These are phyloP conservation scores for Sebastes jordani DNA, from an alignment of 2,797 vertebrate species.

Conservation along the genomic window DNA sequence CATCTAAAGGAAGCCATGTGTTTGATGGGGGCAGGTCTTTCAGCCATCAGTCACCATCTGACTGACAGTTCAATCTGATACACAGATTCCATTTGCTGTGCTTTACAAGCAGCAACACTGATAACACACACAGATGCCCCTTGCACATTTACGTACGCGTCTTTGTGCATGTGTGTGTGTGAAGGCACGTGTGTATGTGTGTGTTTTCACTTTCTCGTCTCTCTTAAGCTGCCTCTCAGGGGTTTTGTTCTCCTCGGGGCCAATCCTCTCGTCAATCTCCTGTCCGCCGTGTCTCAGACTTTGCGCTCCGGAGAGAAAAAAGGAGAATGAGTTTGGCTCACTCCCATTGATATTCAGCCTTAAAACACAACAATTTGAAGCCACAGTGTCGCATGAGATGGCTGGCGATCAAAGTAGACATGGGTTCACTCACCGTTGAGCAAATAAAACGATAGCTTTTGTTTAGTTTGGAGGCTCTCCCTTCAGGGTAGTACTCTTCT, in stretches of 20 bases:
- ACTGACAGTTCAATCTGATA: constrained; percentile 81
- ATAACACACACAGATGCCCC: constrained; percentile 58
- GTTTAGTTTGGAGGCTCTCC: constrained; percentile 34
- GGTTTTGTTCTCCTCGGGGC: constrained; percentile 56
- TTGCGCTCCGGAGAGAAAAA: constrained; percentile 36
- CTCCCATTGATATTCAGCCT: constrained; percentile 41
- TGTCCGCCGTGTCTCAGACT: constrained; percentile 36
- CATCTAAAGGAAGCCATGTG: constrained; percentile 43
- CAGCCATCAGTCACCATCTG: constrained; percentile 73
- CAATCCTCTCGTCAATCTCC: constrained; percentile 69
- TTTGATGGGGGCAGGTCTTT: constrained; percentile 59
- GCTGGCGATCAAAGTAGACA: constrained; percentile 35
- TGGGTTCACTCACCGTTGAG: constrained; percentile 22
- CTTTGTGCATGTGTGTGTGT: background rate
- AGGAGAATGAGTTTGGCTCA: constrained; percentile 48
- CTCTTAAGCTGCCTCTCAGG: constrained; percentile 54
- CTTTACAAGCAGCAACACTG: constrained; percentile 64
- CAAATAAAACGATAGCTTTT: constrained; percentile 59
- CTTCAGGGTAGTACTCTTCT: constrained; percentile 24
- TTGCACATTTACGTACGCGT: constrained; percentile 18
- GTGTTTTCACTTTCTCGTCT: constrained; percentile 23
- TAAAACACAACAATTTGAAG: constrained; percentile 26
- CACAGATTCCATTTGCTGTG: constrained; percentile 72
- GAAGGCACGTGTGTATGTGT: background rate
- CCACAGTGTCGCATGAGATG: constrained; percentile 3